Percentiles rank a stretch among this genome's conserved stretches.
Evolutionary conservation across 2,888 invertebrate species (phyloP).

Genomic region (Stegophylla sp.): DNA sequence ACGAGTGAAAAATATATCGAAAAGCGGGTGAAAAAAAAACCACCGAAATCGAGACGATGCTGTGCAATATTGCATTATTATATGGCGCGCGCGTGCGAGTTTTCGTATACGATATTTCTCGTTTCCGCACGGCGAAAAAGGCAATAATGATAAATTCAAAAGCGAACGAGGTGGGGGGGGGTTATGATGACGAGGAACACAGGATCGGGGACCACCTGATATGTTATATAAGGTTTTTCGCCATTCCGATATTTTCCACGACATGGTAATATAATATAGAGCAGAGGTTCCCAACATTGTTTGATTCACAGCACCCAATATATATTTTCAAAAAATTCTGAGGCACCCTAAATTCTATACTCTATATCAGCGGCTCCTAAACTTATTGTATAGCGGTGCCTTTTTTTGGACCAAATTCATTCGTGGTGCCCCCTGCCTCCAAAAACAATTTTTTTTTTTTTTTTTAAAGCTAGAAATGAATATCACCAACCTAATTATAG

Average conservation of each 20-base stretch:
- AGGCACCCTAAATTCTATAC: too few species aligned
- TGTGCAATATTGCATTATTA: constrained; percentile 42
- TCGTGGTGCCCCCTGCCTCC: too few species aligned
- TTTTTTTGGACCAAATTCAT: too few species aligned
- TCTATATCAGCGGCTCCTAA: too few species aligned
- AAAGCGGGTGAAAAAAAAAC: constrained; percentile 3
- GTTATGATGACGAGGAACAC: background rate
- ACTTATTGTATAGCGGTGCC: too few species aligned
- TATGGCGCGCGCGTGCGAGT: background rate
- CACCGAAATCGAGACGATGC: background rate
- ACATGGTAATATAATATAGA: background rate
- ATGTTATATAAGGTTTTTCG: constrained; percentile 44
- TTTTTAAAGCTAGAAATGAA: too few species aligned
- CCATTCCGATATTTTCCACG: constrained; percentile 31
- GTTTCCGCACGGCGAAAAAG: constrained; percentile 33
- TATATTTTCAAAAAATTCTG: too few species aligned
- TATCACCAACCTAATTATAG: too few species aligned
- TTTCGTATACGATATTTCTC: constrained; percentile 7
- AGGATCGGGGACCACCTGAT: background rate
- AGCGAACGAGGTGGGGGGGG: background rate
- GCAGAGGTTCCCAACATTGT: too few species aligned
- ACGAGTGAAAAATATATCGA: constrained; percentile 12
- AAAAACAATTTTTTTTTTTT: too few species aligned
- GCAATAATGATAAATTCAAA: constrained; percentile 57
- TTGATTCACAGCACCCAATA: too few species aligned